A percentile compares a stretch with the other conserved stretches of the same genome.
These are phyloP conservation scores for Mimumesa dahlbomi DNA, from an alignment of 2,888 invertebrate genomes.

Conservation along the genomic window DNA sequence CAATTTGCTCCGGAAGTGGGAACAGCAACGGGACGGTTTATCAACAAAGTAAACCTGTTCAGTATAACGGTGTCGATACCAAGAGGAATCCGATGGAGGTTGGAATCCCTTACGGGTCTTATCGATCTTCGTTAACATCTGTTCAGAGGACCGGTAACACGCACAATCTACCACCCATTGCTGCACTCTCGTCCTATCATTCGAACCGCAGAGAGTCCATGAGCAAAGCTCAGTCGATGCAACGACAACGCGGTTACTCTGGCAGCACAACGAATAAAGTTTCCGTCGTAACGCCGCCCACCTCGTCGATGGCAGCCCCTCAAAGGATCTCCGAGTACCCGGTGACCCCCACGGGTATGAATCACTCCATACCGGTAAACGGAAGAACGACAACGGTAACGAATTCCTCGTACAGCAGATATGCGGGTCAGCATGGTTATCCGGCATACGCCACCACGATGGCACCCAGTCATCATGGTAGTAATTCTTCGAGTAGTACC, in stretches of 20 bases:
- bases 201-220: conserved; percentile 77
- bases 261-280: conserved; percentile 42
- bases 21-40: conserved; percentile 49
- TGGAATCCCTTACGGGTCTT: conserved; percentile 62
- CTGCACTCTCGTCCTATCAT: conserved; percentile 81
- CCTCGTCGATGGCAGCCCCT: conserved; percentile 53
- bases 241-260: conserved; percentile 62
- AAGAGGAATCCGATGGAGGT: conserved; percentile 65
- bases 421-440: conserved; percentile 63
- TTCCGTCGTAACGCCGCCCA: conserved; percentile 44
- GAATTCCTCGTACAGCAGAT: conserved; percentile 74
- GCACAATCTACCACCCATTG: conserved; percentile 82
- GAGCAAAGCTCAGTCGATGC: conserved; percentile 64
- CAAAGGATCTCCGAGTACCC: conserved; percentile 67
- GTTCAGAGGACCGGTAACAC: conserved; percentile 72
- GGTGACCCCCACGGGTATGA: conserved; percentile 53
- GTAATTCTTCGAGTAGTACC: conserved; percentile 70
- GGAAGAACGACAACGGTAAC: conserved; percentile 70
- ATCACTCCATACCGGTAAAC: conserved; percentile 60
- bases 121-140: conserved; percentile 60
- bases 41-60: conserved; percentile 62
- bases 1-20: conserved; percentile 46
- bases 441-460: conserved; percentile 73
- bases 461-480: conserved; percentile 74
- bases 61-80: conserved; percentile 72